A percentile compares a stretch with the other conserved stretches of the same genome.
Conservation (phyloP, 2,888 invertebrate genomes). For the Thera britannica region DNA sequence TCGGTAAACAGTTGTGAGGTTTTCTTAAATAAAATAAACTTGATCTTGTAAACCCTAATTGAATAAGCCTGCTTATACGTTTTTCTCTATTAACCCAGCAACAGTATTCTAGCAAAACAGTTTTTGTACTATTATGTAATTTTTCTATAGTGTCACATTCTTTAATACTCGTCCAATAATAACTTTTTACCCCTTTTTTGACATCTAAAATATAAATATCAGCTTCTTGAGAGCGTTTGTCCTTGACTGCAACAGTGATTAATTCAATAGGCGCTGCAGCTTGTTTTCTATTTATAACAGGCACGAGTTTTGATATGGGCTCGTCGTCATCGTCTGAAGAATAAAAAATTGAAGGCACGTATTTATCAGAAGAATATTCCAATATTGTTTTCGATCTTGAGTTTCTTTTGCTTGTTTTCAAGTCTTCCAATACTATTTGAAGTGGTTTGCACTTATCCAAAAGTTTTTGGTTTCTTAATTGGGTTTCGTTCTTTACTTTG, state of each 20-base stretch:
- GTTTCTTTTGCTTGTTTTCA: conserved; percentile 7
- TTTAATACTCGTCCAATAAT: conserved; percentile 16
- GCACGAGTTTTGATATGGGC: background rate
- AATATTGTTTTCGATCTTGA: background rate
- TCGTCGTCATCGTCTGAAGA: conserved; percentile 19
- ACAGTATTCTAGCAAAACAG: conserved; percentile 39
- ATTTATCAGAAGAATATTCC: conserved; percentile 6
- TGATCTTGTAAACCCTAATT: background rate
- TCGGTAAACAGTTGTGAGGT: conserved; percentile 42
- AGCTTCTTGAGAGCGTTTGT: conserved; percentile 17
- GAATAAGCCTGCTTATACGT: conserved; percentile 20
- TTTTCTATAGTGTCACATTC: conserved; percentile 15
- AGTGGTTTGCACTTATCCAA: conserved; percentile 31
- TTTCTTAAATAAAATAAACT: conserved; percentile 33
- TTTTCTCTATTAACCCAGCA: conserved; percentile 52
- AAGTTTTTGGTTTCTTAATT: conserved; percentile 21
- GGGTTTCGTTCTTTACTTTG: conserved; percentile 16
- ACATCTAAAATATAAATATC: conserved; percentile 23
- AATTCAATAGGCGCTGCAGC: background rate
- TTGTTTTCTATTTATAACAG: background rate
- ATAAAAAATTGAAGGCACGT: background rate
- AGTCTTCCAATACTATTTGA: conserved; percentile 26
- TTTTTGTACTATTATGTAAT: conserved; percentile 20
- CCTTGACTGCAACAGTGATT: conserved; percentile 14
- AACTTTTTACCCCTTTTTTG: conserved; percentile 21